A percentile compares a stretch with the other conserved stretches of the same genome.
These are phyloP conservation scores for Stegophylla sp. DNA, from an alignment of 2,888 invertebrate species.

Conservation along the genomic window DNA sequence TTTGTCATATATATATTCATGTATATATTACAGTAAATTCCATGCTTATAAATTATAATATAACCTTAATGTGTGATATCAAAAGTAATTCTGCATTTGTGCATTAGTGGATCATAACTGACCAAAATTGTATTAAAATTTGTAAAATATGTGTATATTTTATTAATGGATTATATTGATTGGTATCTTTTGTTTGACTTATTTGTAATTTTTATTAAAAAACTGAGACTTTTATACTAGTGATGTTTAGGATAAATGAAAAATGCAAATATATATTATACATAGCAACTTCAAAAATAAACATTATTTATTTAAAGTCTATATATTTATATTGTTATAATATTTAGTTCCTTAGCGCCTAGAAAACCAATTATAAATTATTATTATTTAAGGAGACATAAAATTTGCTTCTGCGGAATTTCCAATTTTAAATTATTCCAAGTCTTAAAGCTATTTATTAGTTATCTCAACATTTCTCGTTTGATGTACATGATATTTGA, in stretches of 20 bases:
- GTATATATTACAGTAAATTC: neutral
- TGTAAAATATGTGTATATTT: neutral
- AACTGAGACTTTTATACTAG: conserved; percentile 25
- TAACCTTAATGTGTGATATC: neutral
- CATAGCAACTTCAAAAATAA: neutral
- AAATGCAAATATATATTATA: neutral
- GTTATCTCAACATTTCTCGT: neutral
- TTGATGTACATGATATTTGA: conserved; percentile 10
- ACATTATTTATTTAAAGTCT: neutral
- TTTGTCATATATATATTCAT: neutral
- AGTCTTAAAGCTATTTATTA: neutral
- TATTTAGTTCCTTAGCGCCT: conserved; percentile 28
- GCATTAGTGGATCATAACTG: neutral
- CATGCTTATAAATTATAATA: neutral
- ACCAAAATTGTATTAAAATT: neutral
- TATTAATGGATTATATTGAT: neutral
- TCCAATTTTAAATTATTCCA: conserved; percentile 18
- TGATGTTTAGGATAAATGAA: neutral
- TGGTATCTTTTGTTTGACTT: conserved; percentile 3
- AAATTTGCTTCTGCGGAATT: conserved; percentile 1
- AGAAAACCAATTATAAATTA: neutral
- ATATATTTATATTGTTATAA: conserved; percentile 1
- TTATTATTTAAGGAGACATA: neutral
- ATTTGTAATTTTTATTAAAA: conserved; percentile 27
- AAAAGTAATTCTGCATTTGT: neutral